Evolutionary conservation across 2,888 invertebrate genomes (phyloP), one percentile per base, ranked within the genome.

Genomic region (Erebia ligea): DNA sequence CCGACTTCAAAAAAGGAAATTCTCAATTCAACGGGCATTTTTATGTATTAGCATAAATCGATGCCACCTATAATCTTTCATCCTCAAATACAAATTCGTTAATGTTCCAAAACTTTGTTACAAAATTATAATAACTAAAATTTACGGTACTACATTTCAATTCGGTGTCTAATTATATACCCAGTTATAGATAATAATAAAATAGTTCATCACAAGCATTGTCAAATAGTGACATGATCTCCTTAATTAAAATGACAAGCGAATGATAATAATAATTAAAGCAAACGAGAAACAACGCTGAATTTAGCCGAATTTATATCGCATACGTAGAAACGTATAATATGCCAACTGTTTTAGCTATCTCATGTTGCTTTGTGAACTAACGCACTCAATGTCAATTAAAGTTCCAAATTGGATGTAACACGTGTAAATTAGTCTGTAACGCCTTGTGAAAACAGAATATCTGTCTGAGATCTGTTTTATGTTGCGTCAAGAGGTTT

Each of bases 191-290:
- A 48, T 57, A 67, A 25, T 67, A 58, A 25, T 45, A 68, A 68
- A 73, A 70, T 68, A 70, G 65, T 73, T 73, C 70, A 73, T 66
- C 56, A 68, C 68, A 72, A 73, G 25, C 50, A 65, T 62, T 57
- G 57, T 62, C 57, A 65, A 65, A 68, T 52, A 40, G 56, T 70
- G 68, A 63, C 68, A 73, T 62, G 66, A 68, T 70, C 59, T 11
- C 58, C 45, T 61, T 57, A 68, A 73, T 70, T 70, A 70, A 73
- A 73, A 70, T 70, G 66, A 63, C 62, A 67, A 58, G 42, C 25
- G 57, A 48, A 67, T 57, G 66, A 57, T 66, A 57, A 66, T 66
- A 34, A 34, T 34, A 67, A 67, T 67, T 48, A 57, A 48, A 45
- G 67, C 57, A 58, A 58, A 67, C 58, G n/a, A 17, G 58, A 67